Base-by-base conservation (phyloP, 1,140 invertebrate genomes). In the Brachionus manjavacas region DNA sequence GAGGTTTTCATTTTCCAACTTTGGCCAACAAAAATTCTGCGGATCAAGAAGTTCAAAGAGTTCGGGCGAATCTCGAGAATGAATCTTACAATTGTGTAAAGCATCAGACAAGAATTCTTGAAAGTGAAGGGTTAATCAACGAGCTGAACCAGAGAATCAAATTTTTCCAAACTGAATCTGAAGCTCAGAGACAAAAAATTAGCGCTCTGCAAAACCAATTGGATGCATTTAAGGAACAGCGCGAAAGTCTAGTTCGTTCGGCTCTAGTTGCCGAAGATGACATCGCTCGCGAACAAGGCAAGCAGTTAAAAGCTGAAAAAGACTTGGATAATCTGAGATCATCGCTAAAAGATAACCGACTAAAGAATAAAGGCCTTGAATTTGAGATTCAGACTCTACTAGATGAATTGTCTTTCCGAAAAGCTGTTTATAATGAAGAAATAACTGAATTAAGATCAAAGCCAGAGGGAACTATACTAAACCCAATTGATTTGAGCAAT, bases 341-440 rank as follows among this genome's bases (percentile, higher is more conserved):
- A 81, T 64, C 49, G 25, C 28, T 81, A 23, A 81, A 64, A 46
- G 64, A 81, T 14, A 81, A 28, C 16, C 2, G 79, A 35, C 9
- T 68, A 16, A 46, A 81, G 9, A 81, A 81, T 20, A 81, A 81
- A 81, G 52, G 41, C 14, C 41, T 81, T 31, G 79, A 81, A 25
- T 81, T 81, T 16, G 49, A 81, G 25, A 81, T 81, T 31, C 79
- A 81, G 60, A 81, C 79, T 23, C 12, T 81, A 16, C 41, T 64
- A 25, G 79, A 81, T 46, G 79, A 81, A 46, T 23, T 81, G 3
- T 60, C 79, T 20, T 81, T 81, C 31, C 23, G 49, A 81, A 81
- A 81, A 35, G 79, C 79, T 60, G 52, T 81, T 64, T 81, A 28
- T 28, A 60, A 81, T 14, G 49, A 81, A 64, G 49, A 81, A 68